Base-by-base conservation (phyloP, 2,888 invertebrate genomes). In the Priocnemis perturbator region DNA sequence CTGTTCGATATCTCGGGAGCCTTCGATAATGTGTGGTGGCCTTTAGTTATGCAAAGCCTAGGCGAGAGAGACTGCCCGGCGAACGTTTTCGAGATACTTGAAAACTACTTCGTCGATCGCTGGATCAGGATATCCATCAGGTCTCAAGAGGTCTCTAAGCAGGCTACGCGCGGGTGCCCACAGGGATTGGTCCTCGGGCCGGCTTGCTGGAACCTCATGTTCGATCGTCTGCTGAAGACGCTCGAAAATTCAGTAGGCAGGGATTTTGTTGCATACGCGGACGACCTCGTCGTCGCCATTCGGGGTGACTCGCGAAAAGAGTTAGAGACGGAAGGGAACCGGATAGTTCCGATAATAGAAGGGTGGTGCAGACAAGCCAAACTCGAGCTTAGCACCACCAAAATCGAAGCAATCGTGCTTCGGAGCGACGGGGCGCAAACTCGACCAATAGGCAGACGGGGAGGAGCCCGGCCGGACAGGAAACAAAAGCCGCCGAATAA, bases 171-270 rank as follows among this genome's bases (percentile, higher is more conserved):
- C 9, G 75, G 74, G 0, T 76, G 74, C 37, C 77, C 69, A 0
- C 75, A 77, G 15, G 72, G 75, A 0, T 75, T 74, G 0, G 57
- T 77, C 0, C 17, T 75, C 0, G 69, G 73, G 0, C 69, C 77
- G 0, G 19, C 19, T 0, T 37, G 59, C 44, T 73, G 67, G 64
- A 73, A 70, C 47, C 2, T 73, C 0, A 52, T 67, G 11, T 69
- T 73, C 23, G 64, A 73, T 26, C 37, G 11, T 0, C 11, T 61
- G 0, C 50, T 73, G 11, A 26, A 20, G 1, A 1, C 7, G 0
- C 17, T 56, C 23, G 14, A 63, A 14, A 0, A 20, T 1, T 48
- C 47, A 17, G 9, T 57, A 0, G 30, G 14, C 23, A 3, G 26
- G 9, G 17, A 14, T 19, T 11, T 58, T 0, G 55, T 75, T 0